phyloP scores from a whole-genome alignment of 2,113 vertebrate species.

The Cervus canadensis region DNA sequence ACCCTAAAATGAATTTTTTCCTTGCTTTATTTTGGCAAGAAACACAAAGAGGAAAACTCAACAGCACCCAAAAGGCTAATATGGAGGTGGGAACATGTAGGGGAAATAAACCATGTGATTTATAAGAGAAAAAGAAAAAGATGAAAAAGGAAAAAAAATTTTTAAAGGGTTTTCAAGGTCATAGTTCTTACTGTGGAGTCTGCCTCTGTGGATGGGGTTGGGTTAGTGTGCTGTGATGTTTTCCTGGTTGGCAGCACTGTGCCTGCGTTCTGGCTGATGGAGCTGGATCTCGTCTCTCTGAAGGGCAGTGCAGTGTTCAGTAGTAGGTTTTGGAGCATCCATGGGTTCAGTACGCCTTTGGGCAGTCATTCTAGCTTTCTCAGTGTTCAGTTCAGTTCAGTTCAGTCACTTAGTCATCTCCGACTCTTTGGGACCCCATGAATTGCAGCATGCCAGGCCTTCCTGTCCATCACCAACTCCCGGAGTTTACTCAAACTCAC shows the following conservation, averaged over 20 bases:
- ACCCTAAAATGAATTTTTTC: background rate
- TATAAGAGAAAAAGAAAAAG: background rate
- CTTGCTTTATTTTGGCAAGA: background rate
- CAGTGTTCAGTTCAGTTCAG: too few relatives aligned
- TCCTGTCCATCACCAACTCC: too few relatives aligned
- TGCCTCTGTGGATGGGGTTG: background rate
- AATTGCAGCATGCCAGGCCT: too few relatives aligned
- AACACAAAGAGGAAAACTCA: background rate
- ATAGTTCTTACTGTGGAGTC: background rate
- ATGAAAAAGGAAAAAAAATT: background rate
- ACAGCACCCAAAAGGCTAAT: background rate
- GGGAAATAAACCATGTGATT: background rate
- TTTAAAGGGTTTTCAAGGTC: background rate
- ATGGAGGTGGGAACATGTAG: background rate
- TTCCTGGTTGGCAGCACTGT: background rate
- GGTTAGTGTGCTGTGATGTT: background rate
- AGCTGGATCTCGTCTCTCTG: background rate
- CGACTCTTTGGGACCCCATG: too few relatives aligned
- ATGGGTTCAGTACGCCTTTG: background rate
- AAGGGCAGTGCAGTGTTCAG: background rate
- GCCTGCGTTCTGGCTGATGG: background rate
- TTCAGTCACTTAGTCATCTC: too few relatives aligned
- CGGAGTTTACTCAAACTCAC: too few relatives aligned
- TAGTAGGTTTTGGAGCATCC: background rate
- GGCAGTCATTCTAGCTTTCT: background rate